Evolutionary conservation across 2,113 vertebrate species (phyloP).

Genomic region (Nycticebus coucang): DNA sequence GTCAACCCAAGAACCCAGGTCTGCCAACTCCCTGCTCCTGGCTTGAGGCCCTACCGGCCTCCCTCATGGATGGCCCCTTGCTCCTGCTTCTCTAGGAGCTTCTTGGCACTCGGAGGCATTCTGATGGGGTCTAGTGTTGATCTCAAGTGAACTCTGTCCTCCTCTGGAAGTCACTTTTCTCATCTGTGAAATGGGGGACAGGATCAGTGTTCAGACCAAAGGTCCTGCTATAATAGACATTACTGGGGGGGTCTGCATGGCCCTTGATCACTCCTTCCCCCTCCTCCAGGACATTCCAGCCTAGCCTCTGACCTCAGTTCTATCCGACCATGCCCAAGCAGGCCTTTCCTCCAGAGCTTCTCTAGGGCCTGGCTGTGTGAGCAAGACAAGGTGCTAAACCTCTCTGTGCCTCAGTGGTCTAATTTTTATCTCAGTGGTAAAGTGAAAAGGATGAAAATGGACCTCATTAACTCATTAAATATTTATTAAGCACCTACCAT

Average conservation of each 20-base stretch:
- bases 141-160: neutral
- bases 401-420: slow-evolving; percentile 34
- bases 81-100: neutral
- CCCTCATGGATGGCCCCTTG: neutral
- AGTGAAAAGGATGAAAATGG: neutral
- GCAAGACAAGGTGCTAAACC: slow-evolving; percentile 32
- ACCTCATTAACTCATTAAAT: slow-evolving; percentile 24
- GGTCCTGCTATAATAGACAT: neutral
- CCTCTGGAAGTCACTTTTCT: neutral
- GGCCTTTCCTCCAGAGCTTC: neutral
- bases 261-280: neutral
- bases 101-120: neutral
- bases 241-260: neutral
- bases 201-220: neutral
- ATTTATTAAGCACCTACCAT: neutral
- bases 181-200: neutral
- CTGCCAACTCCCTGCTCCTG: neutral
- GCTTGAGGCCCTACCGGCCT: neutral
- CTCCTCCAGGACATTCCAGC: slow-evolving; percentile 22
- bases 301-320: neutral
- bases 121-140: neutral
- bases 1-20: neutral
- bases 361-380: slow-evolving; percentile 23
- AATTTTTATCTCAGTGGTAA: neutral
- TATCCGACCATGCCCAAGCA: neutral